Evolutionary conservation across 2,113 vertebrate species (phyloP).

Genomic region (Cepphus grylle): DNA sequence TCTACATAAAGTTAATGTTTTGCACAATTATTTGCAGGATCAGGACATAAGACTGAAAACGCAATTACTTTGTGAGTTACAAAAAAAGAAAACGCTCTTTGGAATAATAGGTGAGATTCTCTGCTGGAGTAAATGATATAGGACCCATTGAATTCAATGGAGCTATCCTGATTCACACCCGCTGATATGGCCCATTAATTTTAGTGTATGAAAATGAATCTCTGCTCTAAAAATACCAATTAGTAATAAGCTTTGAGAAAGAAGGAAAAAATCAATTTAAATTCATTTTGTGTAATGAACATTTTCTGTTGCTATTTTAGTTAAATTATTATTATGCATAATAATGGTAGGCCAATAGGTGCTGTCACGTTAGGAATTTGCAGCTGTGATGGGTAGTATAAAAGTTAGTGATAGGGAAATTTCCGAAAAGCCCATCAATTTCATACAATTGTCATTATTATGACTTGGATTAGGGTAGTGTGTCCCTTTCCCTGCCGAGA

Average conservation of each 20-base stretch:
- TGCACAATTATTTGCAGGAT: constrained; percentile 44
- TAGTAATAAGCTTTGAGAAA: constrained; percentile 62
- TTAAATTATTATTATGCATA: constrained; percentile 62
- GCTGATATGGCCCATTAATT: constrained; percentile 37
- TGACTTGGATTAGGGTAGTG: neutral
- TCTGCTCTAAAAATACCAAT: constrained; percentile 64
- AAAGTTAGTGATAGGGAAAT: constrained; percentile 42
- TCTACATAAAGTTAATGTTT: constrained; percentile 46
- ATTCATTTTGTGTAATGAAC: constrained; percentile 58
- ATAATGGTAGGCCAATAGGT: constrained; percentile 55
- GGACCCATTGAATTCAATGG: neutral
- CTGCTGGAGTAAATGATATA: constrained; percentile 39
- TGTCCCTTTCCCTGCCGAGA: neutral
- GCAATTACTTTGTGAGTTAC: constrained; percentile 23
- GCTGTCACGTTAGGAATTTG: constrained; percentile 45
- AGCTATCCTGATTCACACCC: constrained; percentile 35
- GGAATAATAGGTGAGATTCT: constrained; percentile 38
- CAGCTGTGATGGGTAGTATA: neutral
- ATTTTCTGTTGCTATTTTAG: constrained; percentile 62
- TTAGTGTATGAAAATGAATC: constrained; percentile 54
- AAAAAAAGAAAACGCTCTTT: neutral
- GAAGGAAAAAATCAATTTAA: constrained; percentile 59
- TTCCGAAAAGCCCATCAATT: neutral
- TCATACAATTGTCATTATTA: neutral
- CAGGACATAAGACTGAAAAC: constrained; percentile 7